Evolutionary conservation across 2,888 invertebrate species (phyloP), one percentile per base, ranked within the genome.

Genomic region (Pseudanteris insignis): DNA sequence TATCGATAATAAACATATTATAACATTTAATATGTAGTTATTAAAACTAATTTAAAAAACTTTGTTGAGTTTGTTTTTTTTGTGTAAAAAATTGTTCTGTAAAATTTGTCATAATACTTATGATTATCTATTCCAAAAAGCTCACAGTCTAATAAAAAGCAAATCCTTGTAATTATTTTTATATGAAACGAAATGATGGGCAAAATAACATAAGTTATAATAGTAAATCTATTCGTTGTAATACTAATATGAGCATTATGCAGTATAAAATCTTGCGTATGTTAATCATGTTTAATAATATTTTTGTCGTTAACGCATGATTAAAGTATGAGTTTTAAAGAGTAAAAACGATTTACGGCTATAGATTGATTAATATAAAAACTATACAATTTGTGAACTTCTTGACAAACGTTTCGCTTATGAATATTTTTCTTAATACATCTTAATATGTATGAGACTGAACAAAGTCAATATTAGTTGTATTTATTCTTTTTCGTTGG

Each of bases 161-260:
- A 46, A 43, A 37, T 32, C 36, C 29, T 46, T 21, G 47, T 48
- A 48, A 18, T 30, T 29, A 30, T 18, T 37, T 48, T 36, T 51
- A 41, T 38, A 12, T 53, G 26, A 10, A 60, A 55, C 44, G 32
- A 55, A 33, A 41, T 14, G 32, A 57, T 65, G 62, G 65, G 64
- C 68, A 69, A 65, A 63, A 64, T 57, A 67, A 67, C 66, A 65
- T 68, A 69, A 66, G 67, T 67, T 66, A 65, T 61, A 65, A 71
- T 67, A 67, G 66, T 74, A 73, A 57, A 58, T 70, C 71, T 72
- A 72, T 76, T 77, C 77, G 77, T 76, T 76, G 77, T 75, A 76
- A 77, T 75, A 76, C 74, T 76, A 76, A 67, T 70, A 74, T 75
- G 77, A 76, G 76, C 75, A 77, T 77, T 76, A 74, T 74, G 69